Conservation (phyloP, 2,888 invertebrate species). For the Drosophila borborema region DNA sequence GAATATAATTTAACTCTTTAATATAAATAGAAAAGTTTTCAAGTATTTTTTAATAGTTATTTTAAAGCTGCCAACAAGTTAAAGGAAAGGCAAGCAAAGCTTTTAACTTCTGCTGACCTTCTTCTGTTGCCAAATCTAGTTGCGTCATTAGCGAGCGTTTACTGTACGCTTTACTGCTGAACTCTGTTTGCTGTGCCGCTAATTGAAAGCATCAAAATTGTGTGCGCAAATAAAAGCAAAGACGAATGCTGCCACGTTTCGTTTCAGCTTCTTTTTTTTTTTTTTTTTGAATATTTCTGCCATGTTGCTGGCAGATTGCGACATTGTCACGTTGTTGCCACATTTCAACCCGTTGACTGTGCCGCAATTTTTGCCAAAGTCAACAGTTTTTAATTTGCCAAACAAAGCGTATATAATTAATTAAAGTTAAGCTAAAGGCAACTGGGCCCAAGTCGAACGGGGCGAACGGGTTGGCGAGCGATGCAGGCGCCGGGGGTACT, state of each 20-base stretch:
- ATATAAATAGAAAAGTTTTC: neutral
- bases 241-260: constrained; percentile 26
- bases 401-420: constrained; percentile 76
- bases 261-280: neutral
- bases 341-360: constrained; percentile 36
- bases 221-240: constrained; percentile 8
- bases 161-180: constrained; percentile 15
- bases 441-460: constrained; percentile 1
- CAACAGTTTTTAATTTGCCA: constrained; percentile 78
- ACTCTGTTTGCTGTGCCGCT: constrained; percentile 42
- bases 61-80: neutral
- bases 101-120: neutral
- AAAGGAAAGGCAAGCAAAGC: neutral
- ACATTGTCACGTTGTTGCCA: constrained; percentile 35
- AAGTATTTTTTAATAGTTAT: neutral
- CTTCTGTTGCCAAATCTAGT: neutral
- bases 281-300: constrained; percentile 6
- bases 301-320: constrained; percentile 21
- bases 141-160: constrained; percentile 9
- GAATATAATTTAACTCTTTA: neutral
- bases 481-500: neutral
- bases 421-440: constrained; percentile 61
- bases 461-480: neutral
- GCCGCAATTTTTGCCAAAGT: constrained; percentile 64
- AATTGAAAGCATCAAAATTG: constrained; percentile 58